Conservation (phyloP, 2,113 vertebrate species). For the Butorides virescens region DNA sequence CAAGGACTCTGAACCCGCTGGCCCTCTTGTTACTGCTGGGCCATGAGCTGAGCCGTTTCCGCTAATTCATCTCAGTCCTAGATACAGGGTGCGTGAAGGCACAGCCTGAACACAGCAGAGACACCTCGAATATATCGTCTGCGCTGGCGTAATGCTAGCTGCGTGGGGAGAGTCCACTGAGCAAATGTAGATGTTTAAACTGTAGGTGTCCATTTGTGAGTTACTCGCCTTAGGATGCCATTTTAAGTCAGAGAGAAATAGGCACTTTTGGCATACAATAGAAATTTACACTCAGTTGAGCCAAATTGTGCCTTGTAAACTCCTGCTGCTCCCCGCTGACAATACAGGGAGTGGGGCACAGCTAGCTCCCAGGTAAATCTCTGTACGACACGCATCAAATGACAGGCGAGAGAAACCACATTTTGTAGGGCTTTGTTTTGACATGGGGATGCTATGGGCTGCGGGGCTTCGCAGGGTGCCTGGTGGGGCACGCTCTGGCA, state of each 20-base stretch:
- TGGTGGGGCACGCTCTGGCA: neutral
- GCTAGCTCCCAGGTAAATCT: neutral
- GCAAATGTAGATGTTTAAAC: neutral
- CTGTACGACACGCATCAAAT: neutral
- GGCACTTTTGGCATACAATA: neutral
- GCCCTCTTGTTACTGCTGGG: neutral
- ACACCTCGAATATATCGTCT: neutral
- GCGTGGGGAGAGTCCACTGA: neutral
- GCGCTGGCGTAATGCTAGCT: neutral
- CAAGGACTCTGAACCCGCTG: neutral
- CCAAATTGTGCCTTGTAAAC: neutral
- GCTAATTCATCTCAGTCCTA: neutral
- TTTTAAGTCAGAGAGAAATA: neutral
- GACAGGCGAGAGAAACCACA: fast-evolving
- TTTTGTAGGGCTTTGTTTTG: neutral
- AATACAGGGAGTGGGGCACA: neutral
- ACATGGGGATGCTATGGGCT: neutral
- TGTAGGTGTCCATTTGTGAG: neutral
- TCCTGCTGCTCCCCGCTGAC: neutral
- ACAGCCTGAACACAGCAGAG: neutral
- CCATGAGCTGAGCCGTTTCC: neutral
- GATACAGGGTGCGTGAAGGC: neutral
- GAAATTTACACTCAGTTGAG: constrained; percentile 26
- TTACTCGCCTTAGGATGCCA: neutral
- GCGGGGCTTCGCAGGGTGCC: neutral